These are phyloP conservation scores for Paragorgia papillata DNA, from an alignment of 92 coral and sea anemone species.

Conservation along the genomic window DNA sequence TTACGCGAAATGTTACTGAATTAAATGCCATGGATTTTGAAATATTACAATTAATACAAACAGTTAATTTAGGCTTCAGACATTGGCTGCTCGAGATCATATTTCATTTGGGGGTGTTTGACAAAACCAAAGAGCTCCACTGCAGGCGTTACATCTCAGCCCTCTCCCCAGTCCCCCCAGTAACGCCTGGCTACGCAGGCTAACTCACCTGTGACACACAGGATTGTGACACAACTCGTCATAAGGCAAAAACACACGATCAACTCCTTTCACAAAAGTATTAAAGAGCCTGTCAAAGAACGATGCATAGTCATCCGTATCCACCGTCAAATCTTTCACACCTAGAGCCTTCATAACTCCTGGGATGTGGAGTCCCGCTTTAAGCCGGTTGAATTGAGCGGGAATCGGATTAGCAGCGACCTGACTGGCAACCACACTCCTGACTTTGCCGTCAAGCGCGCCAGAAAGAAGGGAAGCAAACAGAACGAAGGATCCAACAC, in stretches of 20 bases:
- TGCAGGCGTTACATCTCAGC: too few species aligned
- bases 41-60: too few species aligned
- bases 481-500: constrained; percentile 50
- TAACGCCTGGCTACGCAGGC: too few species aligned
- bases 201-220: constrained; percentile 52
- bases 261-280: constrained; percentile 42
- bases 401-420: constrained; percentile 48
- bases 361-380: constrained; percentile 47
- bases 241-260: constrained; percentile 33
- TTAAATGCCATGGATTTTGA: too few species aligned
- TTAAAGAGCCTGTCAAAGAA: constrained; percentile 47
- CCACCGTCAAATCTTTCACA: constrained; percentile 46
- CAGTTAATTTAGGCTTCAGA: too few species aligned
- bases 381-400: constrained; percentile 18
- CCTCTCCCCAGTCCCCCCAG: too few species aligned
- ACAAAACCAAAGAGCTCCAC: too few species aligned
- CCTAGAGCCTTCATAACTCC: constrained; percentile 47
- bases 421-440: constrained; percentile 59
- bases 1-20: too few species aligned
- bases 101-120: too few species aligned
- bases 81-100: too few species aligned
- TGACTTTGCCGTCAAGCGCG: constrained; percentile 54
- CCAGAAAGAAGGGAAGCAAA: constrained; percentile 55
- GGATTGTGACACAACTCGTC: constrained; percentile 51
- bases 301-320: constrained; percentile 51